phyloP scores from a whole-genome alignment of 2,888 invertebrate species.

The Hirtodrosophila cameraria region DNA sequence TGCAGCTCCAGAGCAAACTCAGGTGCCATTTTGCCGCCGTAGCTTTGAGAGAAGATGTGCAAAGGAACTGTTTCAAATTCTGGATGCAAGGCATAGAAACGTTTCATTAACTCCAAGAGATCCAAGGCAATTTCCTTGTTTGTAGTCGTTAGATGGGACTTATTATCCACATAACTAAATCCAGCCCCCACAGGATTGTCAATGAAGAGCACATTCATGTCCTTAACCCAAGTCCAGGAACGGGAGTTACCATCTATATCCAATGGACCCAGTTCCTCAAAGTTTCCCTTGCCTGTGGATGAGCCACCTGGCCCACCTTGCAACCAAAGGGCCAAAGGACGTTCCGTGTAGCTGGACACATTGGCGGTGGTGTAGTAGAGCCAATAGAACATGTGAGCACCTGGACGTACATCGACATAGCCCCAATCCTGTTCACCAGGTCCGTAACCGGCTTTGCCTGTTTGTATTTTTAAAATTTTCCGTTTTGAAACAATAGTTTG shows the following conservation, averaged over 20 bases:
- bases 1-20: constrained; percentile 88
- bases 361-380: constrained; percentile 90
- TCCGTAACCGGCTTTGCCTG: constrained; percentile 85
- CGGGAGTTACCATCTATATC: constrained; percentile 88
- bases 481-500: neutral
- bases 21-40: constrained; percentile 97
- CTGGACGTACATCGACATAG: constrained; percentile 89
- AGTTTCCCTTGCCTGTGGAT: constrained; percentile 93
- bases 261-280: constrained; percentile 92
- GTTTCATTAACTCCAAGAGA: constrained; percentile 89
- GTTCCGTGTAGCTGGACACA: constrained; percentile 86
- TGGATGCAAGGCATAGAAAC: constrained; percentile 88
- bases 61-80: constrained; percentile 90
- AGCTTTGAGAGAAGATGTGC: constrained; percentile 95
- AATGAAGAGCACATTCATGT: constrained; percentile 93
- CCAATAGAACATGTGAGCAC: constrained; percentile 95
- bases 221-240: constrained; percentile 90
- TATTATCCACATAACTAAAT: constrained; percentile 90
- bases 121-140: constrained; percentile 90
- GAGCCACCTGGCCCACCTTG: constrained; percentile 94
- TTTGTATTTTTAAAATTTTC: constrained; percentile 62
- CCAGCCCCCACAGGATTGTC: constrained; percentile 96
- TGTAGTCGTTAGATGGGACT: constrained; percentile 85
- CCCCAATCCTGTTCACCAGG: constrained; percentile 89
- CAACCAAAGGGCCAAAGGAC: constrained; percentile 93